phyloP scores from a whole-genome alignment of 2,888 invertebrate species.

The Cinara cedri region DNA sequence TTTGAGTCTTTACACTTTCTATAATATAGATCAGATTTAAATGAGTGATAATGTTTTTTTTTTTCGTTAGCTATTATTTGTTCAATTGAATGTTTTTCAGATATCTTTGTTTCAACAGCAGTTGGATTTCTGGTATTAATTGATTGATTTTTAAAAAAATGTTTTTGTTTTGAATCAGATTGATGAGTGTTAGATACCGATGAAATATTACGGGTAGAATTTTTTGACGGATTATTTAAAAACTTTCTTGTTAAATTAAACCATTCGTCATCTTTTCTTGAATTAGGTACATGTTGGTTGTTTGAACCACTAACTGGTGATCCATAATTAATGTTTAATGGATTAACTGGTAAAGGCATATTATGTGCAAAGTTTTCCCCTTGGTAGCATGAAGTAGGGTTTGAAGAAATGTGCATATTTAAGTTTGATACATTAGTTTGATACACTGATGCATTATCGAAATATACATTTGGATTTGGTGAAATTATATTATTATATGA shows the following conservation, averaged over 20 bases:
- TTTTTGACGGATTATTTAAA: conserved; percentile 15
- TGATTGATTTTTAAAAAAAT: no score
- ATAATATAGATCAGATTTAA: conserved; percentile 83
- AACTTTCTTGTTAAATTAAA: conserved; percentile 44
- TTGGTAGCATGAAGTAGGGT: neutral
- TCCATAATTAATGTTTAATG: neutral
- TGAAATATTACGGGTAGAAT: neutral
- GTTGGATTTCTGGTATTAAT: conserved; percentile 61
- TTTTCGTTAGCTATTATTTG: conserved; percentile 64
- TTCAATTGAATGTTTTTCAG: conserved; percentile 64
- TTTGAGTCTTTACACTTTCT: neutral
- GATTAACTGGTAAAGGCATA: neutral
- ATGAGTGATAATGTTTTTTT: conserved; percentile 82
- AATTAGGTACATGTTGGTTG: neutral
- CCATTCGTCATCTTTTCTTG: conserved; percentile 42
- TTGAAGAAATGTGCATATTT: neutral
- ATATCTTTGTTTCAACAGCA: conserved; percentile 73
- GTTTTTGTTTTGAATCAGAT: no score
- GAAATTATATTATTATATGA: no score
- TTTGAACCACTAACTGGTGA: neutral
- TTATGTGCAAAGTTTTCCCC: neutral
- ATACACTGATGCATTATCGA: neutral
- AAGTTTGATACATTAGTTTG: neutral
- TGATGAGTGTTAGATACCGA: no score
- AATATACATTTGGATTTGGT: neutral